Evolutionary conservation across 2,797 vertebrate genomes (phyloP).

Genomic region (Chelidonichthys spinosus): DNA sequence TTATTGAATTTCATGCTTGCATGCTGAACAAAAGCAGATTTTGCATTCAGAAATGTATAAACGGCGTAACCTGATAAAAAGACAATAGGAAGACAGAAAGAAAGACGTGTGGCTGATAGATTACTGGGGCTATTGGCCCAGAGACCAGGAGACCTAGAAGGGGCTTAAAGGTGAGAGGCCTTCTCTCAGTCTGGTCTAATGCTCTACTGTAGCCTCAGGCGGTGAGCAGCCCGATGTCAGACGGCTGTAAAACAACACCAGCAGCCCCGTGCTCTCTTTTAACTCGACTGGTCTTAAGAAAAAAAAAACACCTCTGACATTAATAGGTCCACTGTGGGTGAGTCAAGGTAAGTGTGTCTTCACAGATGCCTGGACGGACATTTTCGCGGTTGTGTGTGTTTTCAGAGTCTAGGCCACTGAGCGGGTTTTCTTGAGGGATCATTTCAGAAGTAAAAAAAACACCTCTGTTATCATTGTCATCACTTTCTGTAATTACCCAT

Average conservation of each 20-base stretch:
- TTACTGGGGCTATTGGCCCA: neutral
- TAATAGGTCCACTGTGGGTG: slow-evolving; percentile 75
- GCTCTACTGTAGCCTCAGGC: slow-evolving; percentile 50
- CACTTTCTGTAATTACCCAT: slow-evolving; percentile 77
- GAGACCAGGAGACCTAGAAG: slow-evolving; percentile 15
- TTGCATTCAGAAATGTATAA: slow-evolving; percentile 49
- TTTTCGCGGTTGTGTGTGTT: slow-evolving; percentile 52
- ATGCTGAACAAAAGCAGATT: slow-evolving; percentile 60
- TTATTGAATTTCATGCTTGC: slow-evolving; percentile 69
- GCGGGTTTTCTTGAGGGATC: slow-evolving; percentile 74
- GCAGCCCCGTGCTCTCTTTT: slow-evolving; percentile 54
- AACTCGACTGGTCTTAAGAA: slow-evolving; percentile 67
- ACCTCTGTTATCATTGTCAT: slow-evolving; percentile 82
- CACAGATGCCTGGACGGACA: slow-evolving; percentile 49
- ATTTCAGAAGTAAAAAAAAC: slow-evolving; percentile 83
- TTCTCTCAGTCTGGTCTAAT: slow-evolving; percentile 40
- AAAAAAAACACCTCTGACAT: slow-evolving; percentile 76
- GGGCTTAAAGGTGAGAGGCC: slow-evolving; percentile 32
- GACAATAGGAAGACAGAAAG: slow-evolving; percentile 28
- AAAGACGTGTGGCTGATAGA: slow-evolving; percentile 30
- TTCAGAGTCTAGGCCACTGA: slow-evolving; percentile 56
- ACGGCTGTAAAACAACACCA: slow-evolving; percentile 73
- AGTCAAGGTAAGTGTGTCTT: slow-evolving; percentile 68
- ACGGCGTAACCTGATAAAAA: slow-evolving; percentile 41
- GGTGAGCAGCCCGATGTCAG: slow-evolving; percentile 63